Evolutionary conservation across 1,140 invertebrate genomes (phyloP).

Genomic region (Orchesella cincta): DNA sequence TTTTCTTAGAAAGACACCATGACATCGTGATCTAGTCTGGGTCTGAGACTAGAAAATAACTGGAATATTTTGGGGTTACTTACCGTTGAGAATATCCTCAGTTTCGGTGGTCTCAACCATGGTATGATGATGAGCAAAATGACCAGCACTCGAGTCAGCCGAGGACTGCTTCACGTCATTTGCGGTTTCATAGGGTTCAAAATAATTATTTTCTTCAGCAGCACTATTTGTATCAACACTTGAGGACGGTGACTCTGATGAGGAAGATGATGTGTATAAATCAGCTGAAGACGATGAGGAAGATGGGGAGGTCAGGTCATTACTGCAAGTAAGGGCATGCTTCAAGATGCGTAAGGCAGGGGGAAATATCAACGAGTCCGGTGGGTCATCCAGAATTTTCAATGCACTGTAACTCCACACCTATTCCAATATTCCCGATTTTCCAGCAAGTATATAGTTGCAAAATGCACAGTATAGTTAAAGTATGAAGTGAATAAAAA

Average conservation of each 20-base stretch:
- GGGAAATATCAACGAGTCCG: constrained; percentile 6
- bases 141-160: background rate
- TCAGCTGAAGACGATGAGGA: background rate
- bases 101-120: constrained; percentile 10
- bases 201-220: background rate
- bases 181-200: background rate
- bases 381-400: constrained; percentile 26
- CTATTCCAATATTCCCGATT: background rate
- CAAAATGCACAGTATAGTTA: too few species aligned
- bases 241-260: background rate
- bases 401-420: background rate
- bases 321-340: constrained; percentile 14
- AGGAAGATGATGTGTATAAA: background rate
- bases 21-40: too few species aligned
- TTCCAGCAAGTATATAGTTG: background rate
- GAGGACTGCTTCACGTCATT: background rate
- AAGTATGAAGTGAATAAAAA: too few species aligned
- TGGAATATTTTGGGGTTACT: too few species aligned
- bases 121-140: constrained; percentile 13
- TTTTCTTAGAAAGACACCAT: too few species aligned
- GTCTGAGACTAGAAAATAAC: too few species aligned
- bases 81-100: constrained; percentile 21
- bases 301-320: background rate
- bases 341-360: constrained; percentile 5
- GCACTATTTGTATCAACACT: background rate